Conservation (phyloP, 2,113 vertebrate genomes). For the Papio anubis region DNA sequence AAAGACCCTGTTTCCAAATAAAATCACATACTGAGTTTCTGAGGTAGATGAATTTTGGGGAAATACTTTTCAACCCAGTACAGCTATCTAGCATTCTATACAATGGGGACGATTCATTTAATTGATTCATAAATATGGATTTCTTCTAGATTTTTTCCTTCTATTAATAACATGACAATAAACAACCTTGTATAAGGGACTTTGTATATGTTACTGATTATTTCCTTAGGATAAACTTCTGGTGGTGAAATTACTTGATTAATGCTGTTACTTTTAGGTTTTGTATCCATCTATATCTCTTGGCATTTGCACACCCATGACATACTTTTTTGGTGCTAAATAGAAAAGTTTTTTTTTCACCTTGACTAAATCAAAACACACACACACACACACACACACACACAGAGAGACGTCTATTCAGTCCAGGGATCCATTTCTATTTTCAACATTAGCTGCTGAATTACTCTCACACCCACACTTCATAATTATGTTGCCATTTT, state of each 20-base stretch:
- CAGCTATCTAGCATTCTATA: not conserved
- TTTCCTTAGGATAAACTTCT: not conserved
- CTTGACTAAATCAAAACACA: not conserved
- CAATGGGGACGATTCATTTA: not conserved
- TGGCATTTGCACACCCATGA: not conserved
- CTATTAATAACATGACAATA: not conserved
- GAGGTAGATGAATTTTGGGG: not conserved
- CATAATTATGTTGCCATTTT: not conserved
- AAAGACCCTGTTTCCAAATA: not conserved
- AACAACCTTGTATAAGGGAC: not conserved
- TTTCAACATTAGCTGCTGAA: not conserved
- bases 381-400: no score
- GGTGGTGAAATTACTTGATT: not conserved
- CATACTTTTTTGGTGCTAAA: not conserved
- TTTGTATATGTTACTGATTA: not conserved
- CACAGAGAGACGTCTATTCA: not conserved
- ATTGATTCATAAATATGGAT: not conserved
- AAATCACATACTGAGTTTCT: not conserved
- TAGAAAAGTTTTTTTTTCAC: not conserved
- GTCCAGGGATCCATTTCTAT: not conserved
- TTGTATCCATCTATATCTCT: not conserved
- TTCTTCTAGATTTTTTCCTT: not conserved
- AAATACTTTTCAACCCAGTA: not conserved
- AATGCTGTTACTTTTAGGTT: not conserved
- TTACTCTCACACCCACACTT: not conserved